Evolutionary conservation across 2,113 vertebrate species (phyloP).

Genomic region (Micromys minutus): DNA sequence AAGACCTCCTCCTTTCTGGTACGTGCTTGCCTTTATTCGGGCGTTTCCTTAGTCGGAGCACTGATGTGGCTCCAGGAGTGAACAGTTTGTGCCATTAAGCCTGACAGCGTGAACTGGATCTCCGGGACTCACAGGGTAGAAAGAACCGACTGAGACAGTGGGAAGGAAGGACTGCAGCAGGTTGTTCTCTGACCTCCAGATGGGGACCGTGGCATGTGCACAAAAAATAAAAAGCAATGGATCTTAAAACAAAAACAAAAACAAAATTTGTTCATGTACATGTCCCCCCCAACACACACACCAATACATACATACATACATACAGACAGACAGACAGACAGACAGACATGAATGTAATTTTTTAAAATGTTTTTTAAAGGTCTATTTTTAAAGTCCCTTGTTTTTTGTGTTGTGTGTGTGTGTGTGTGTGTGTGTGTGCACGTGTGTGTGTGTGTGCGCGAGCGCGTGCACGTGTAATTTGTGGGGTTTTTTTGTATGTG

Average conservation of each 20-base stretch:
- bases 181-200: too few species aligned
- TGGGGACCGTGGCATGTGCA: too few species aligned
- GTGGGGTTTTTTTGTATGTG: background rate
- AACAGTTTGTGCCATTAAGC: background rate
- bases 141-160: background rate
- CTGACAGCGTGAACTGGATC: background rate
- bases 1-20: background rate
- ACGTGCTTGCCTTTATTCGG: background rate
- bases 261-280: background rate
- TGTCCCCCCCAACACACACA: background rate
- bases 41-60: background rate
- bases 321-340: background rate
- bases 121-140: background rate
- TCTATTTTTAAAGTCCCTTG: background rate
- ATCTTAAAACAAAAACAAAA: too few species aligned
- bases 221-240: too few species aligned
- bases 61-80: background rate
- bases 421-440: background rate
- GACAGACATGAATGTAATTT: background rate
- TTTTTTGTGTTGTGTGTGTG: background rate
- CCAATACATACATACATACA: background rate
- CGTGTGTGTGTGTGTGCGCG: background rate
- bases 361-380: background rate
- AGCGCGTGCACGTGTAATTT: background rate
- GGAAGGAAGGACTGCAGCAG: too few species aligned